Evolutionary conservation across 1,140 invertebrate species (phyloP), one percentile per base, ranked within the genome.

Genomic region (Heliconius nattereri): DNA sequence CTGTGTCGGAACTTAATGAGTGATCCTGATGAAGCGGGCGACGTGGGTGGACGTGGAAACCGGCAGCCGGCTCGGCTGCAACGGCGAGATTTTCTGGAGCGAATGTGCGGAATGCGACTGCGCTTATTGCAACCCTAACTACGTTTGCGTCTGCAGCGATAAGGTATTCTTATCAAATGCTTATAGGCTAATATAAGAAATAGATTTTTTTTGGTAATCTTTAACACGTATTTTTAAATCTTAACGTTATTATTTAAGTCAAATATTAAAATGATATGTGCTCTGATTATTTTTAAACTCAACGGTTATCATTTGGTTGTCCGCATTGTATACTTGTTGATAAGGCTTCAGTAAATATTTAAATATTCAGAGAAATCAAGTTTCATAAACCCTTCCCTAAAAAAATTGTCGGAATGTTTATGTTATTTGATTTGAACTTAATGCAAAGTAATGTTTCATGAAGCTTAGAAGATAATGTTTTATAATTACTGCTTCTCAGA

Each of bases 81-180:
- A 95, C 92, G 94, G 94, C 86, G 94, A 95, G 83, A 94, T 95
- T 77, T 95, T 94, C 85, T 95, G 94, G 94, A 95, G 92, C 90
- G 93, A 95, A 86, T 95, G 94, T 85, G 85, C 89, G 73, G 94
- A 95, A 85, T 95, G 94, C 83, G 94, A 95, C 85, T 95, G 94
- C 87, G 84, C 91, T 76, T 94, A 95, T 84, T 95, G 94, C 91
- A 95, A 95, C 85, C 94, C 94, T 60, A 94, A 94, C 88, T 95
- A 95, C 91, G 92, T 95, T 85, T 95, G 94, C 87, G 94, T 95
- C 78, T 95, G 94, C 88, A 95, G 92, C 85, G 94, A 95, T 80
- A 95, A 95, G 94, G 94, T 95, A 93, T 72, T 76, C 80, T 80
- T 81, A 82, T 54, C 32, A 76, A 66, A 16, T 66, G 11, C 3